Evolutionary conservation across 1,140 invertebrate species (phyloP).

Genomic region (Lanistes nyassanus): DNA sequence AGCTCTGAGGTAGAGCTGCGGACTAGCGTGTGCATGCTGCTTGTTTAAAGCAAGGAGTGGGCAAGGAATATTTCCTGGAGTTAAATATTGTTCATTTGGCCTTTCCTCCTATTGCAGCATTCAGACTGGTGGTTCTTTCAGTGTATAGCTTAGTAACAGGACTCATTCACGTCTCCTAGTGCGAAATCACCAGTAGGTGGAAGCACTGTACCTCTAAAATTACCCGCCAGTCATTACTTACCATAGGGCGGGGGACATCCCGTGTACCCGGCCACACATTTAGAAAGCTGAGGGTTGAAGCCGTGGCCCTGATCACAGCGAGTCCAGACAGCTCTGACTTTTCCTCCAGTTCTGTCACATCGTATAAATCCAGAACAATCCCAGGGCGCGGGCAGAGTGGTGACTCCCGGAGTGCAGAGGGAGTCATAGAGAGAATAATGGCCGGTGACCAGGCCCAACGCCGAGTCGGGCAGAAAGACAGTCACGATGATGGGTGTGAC

Average conservation of each 20-base stretch:
- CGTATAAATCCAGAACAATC: slow-evolving; percentile 28
- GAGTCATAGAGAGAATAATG: slow-evolving; percentile 17
- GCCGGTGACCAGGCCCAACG: not conserved
- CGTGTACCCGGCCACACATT: slow-evolving; percentile 13
- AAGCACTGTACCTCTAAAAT: too few species aligned
- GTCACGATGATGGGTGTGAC: not conserved
- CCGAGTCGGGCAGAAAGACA: not conserved
- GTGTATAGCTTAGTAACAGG: too few species aligned
- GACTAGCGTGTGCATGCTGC: too few species aligned
- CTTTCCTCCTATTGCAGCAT: too few species aligned
- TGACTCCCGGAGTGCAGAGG: slow-evolving; percentile 4
- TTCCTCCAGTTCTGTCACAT: slow-evolving; percentile 4
- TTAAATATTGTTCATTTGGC: too few species aligned
- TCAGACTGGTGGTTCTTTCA: too few species aligned
- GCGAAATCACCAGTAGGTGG: too few species aligned
- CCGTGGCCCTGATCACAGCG: not conserved
- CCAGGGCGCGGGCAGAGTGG: slow-evolving; percentile 16
- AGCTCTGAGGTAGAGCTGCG: too few species aligned
- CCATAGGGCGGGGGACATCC: slow-evolving; percentile 16
- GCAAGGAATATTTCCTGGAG: too few species aligned
- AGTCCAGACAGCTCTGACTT: slow-evolving; percentile 13
- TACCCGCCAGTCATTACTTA: slow-evolving; percentile 1
- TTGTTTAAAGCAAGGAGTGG: too few species aligned
- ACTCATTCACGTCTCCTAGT: too few species aligned
- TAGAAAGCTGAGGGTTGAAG: slow-evolving; percentile 5